These are phyloP conservation scores for Tauraco hartlaubi DNA, from an alignment of 2,797 vertebrate species.

Conservation along the genomic window DNA sequence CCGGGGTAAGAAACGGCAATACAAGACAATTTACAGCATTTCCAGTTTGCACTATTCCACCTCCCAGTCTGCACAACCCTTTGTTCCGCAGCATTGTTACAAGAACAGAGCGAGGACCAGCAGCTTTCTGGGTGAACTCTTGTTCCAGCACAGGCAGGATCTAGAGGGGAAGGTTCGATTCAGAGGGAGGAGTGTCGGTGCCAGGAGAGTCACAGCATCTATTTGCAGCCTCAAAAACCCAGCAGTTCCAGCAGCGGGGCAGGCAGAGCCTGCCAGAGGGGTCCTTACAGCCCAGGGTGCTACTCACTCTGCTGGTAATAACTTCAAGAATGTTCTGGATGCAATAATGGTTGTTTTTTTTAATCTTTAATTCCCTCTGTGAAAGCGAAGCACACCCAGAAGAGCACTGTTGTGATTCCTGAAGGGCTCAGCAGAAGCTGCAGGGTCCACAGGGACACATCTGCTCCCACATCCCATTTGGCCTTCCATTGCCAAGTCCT, in stretches of 20 bases:
- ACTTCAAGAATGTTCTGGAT: not conserved
- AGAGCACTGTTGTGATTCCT: not conserved
- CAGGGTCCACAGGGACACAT: fast-evolving
- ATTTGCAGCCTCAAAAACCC: not conserved
- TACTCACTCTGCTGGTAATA: not conserved
- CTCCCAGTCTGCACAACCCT: not conserved
- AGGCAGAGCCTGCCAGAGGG: not conserved
- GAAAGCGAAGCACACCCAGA: too few relatives aligned
- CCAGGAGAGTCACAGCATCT: not conserved
- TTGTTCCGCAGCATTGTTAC: not conserved
- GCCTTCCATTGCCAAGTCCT: not conserved
- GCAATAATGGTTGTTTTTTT: not conserved
- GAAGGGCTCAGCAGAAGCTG: not conserved
- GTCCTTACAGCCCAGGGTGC: not conserved
- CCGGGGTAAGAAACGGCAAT: not conserved
- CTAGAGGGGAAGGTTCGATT: not conserved
- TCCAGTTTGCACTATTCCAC: fast-evolving
- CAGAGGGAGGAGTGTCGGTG: not conserved
- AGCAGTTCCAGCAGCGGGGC: not conserved
- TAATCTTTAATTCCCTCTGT: not conserved
- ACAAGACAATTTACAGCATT: not conserved
- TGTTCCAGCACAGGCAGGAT: not conserved
- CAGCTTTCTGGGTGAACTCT: not conserved
- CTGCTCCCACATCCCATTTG: fast-evolving
- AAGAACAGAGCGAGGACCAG: too few relatives aligned